Conservation (phyloP, 2,797 vertebrate genomes). For the Salarias fasciatus region DNA sequence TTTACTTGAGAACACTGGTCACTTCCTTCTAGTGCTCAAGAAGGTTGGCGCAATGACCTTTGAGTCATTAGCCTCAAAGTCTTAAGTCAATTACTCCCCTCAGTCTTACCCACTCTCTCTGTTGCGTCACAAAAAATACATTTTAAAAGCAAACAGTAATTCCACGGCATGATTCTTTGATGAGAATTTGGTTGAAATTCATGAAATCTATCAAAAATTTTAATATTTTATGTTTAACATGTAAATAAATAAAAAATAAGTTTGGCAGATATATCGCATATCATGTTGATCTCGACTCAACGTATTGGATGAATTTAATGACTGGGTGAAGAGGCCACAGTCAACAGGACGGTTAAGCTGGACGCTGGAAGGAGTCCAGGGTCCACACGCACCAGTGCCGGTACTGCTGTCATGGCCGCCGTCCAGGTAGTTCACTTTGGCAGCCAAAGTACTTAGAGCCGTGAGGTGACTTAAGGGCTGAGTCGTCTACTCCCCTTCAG, state of each 20-base stretch:
- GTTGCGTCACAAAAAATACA: neutral
- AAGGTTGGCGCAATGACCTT: slow-evolving; percentile 1
- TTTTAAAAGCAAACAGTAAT: no score
- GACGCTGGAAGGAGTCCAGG: slow-evolving; percentile 4
- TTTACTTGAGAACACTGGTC: neutral
- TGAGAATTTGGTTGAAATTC: neutral
- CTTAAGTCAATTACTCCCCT: slow-evolving; percentile 26
- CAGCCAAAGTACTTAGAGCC: slow-evolving; percentile 16
- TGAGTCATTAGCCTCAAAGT: slow-evolving; percentile 10
- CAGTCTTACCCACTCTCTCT: neutral
- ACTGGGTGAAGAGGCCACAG: neutral
- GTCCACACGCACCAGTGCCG: neutral
- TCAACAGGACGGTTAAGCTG: neutral
- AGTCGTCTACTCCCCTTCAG: neutral
- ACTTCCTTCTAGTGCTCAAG: neutral
- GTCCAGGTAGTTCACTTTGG: slow-evolving; percentile 53
- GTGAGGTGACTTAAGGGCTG: neutral
- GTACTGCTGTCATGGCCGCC: slow-evolving; percentile 39
- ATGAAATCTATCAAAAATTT: neutral
- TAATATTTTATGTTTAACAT: no score
- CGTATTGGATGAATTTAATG: neutral
- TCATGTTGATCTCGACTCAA: neutral
- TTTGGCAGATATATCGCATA: no score
- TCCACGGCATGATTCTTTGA: neutral
- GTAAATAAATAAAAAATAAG: no score